These are phyloP conservation scores for Epinotia brunnichana DNA, from an alignment of 2,888 invertebrate species.

Conservation along the genomic window DNA sequence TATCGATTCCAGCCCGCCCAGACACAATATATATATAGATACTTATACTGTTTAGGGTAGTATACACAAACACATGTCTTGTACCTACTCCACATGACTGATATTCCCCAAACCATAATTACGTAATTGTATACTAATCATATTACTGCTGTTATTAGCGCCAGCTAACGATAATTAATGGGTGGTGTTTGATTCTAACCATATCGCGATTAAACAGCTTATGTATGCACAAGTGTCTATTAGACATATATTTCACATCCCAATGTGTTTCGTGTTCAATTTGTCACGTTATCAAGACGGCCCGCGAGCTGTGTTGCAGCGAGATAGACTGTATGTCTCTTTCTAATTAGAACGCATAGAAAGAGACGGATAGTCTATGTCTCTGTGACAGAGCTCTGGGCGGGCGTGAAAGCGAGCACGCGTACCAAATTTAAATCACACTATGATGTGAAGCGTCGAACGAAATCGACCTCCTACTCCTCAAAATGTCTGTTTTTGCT, in stretches of 20 bases:
- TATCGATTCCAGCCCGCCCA: too few relatives aligned
- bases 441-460: not conserved
- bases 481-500: not conserved
- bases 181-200: slow-evolving; percentile 13
- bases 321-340: too few relatives aligned
- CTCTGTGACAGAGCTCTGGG: too few relatives aligned
- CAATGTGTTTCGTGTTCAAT: not conserved
- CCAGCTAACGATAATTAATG: slow-evolving; percentile 11
- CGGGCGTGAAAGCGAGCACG: too few relatives aligned
- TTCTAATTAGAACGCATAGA: too few relatives aligned
- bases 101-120: slow-evolving; percentile 2
- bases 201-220: slow-evolving; percentile 1
- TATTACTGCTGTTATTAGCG: slow-evolving; percentile 6
- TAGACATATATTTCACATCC: not conserved
- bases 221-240: not conserved
- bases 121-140: slow-evolving; percentile 22
- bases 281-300: too few relatives aligned
- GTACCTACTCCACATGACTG: not conserved
- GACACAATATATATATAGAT: too few relatives aligned
- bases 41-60: not conserved
- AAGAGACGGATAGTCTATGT: too few relatives aligned
- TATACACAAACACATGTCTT: not conserved
- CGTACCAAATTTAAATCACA: not conserved
- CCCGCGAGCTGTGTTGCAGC: too few relatives aligned
- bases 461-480: not conserved